Evolutionary conservation across 1,140 invertebrate species (phyloP), one percentile per base, ranked within the genome.

Genomic region (Campoletis sonorensis): DNA sequence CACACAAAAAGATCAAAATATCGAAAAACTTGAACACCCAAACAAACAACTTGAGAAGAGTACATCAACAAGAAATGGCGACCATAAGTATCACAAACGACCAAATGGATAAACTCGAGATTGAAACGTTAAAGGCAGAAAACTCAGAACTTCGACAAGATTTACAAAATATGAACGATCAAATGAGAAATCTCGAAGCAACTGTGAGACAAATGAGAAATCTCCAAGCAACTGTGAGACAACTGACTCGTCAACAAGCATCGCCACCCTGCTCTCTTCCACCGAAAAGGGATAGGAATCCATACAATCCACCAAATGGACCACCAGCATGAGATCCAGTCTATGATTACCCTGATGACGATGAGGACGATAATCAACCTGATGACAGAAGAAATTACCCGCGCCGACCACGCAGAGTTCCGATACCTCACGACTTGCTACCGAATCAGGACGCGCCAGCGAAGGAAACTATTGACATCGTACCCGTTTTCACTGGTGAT

Each of bases 391-490:
- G 40, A 23, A 51, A 73, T 23, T 30, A 73, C 37, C 40, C 40
- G 21, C 1, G 18, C 4, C 15, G 71, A n/a, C 71, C n/a, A 27
- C 71, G 71, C 33, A 49, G 71, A 73, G 49, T 51, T 51, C 49
- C 33, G 13, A 73, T 73, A 73, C 71, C 40, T 26, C 71, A 15
- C 16, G 40, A 73, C 23, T 23, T 73, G n/a, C 71, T 73, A 40
- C 71, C 71, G 71, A 49, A 49, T 40, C 30, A 73, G 37, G 16
- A 49, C 26, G 45, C 71, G 21, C 71, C 71, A 13, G 71, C 71
- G 21, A 73, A 73, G 16, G 71, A 73, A 73, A 73, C 71, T 10
- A 73, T 73, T 18, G 71, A 73, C 26, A 73, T 73, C 49, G 71
- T 73, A 37, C 71, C 71, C 4, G 51, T 73, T 21, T 73, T 73